Conservation (phyloP, 2,797 vertebrate genomes). For the Eleutherodactylus coqui region DNA sequence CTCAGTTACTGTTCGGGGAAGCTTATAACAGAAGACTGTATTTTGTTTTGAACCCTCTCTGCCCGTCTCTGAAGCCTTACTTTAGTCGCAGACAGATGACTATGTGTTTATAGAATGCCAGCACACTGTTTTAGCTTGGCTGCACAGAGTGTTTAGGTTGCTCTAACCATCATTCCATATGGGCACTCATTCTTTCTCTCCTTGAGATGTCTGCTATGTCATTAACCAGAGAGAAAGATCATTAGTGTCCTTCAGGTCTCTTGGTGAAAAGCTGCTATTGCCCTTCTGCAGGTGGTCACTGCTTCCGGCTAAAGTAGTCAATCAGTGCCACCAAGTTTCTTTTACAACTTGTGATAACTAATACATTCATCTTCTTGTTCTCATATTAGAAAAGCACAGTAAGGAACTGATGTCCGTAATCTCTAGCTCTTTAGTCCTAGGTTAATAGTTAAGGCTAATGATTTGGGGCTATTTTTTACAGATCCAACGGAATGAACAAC, state of each 20-base stretch:
- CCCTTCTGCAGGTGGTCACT: conserved; percentile 24
- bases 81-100: neutral
- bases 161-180: conserved; percentile 1
- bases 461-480: neutral
- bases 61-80: neutral
- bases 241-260: conserved; percentile 15
- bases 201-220: conserved; percentile 29
- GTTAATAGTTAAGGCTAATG: neutral
- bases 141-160: neutral
- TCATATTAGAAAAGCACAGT: neutral
- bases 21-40: too few species aligned
- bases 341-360: neutral
- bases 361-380: neutral
- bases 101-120: neutral
- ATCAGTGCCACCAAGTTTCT: neutral
- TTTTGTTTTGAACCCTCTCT: too few species aligned
- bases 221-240: conserved; percentile 27
- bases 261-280: conserved; percentile 23
- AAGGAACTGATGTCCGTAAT: neutral
- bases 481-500: neutral
- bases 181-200: conserved; percentile 19
- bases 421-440: neutral
- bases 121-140: neutral
- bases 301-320: conserved; percentile 16
- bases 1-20: too few species aligned